phyloP scores from a whole-genome alignment of 1,140 invertebrate genomes.

The Eumaeus atala region DNA sequence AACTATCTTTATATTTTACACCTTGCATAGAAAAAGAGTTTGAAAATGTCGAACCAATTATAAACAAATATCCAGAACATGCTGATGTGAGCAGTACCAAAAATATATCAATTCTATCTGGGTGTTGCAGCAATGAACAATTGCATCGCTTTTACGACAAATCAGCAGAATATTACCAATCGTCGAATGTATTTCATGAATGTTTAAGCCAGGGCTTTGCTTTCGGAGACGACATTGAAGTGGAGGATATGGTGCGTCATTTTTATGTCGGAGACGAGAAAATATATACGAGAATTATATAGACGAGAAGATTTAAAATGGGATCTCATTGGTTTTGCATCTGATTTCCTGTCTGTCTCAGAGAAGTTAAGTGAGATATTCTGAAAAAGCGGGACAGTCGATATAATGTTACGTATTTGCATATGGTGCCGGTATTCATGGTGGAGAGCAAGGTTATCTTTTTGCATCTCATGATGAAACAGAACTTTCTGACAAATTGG shows the following conservation, averaged over 20 bases:
- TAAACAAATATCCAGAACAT: slow-evolving; percentile 21
- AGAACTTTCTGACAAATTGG: background rate
- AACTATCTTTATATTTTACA: slow-evolving; percentile 5
- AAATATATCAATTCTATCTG: slow-evolving; percentile 22
- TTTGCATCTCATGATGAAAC: background rate
- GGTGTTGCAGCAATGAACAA: slow-evolving; percentile 23
- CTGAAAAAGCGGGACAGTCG: too few relatives aligned
- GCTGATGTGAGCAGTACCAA: slow-evolving; percentile 17
- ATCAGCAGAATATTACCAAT: background rate
- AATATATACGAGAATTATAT: too few relatives aligned
- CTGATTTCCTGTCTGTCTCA: too few relatives aligned
- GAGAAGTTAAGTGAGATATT: too few relatives aligned
- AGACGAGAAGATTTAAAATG: too few relatives aligned
- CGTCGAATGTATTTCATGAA: too few relatives aligned
- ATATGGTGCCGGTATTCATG: background rate
- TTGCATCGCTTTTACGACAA: background rate
- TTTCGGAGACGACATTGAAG: too few relatives aligned
- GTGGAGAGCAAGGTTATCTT: background rate
- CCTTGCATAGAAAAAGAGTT: slow-evolving; percentile 31
- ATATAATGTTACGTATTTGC: too few relatives aligned
- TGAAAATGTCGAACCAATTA: slow-evolving; percentile 21
- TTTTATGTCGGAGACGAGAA: too few relatives aligned
- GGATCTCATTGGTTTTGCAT: too few relatives aligned
- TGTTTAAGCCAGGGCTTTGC: too few relatives aligned
- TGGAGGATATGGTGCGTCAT: too few relatives aligned